Evolutionary conservation across 2,797 vertebrate genomes (phyloP).

Genomic region (Microcaecilia unicolor): DNA sequence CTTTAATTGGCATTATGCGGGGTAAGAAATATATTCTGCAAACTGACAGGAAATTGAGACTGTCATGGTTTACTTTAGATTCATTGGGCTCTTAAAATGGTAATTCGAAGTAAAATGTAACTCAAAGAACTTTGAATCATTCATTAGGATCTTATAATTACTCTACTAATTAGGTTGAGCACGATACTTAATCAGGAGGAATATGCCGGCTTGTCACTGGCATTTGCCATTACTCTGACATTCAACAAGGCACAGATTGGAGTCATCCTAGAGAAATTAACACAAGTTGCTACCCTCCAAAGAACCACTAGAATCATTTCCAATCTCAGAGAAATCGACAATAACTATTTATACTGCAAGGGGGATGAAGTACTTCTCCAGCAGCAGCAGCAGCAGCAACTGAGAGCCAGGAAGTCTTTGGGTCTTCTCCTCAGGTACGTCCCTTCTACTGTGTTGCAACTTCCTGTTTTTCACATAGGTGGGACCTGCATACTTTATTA

Average conservation of each 20-base stretch:
- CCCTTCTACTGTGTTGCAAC: too few relatives aligned
- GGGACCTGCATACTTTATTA: too few relatives aligned
- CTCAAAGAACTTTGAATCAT: conserved; percentile 64
- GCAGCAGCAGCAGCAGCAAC: too few relatives aligned
- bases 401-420: too few relatives aligned
- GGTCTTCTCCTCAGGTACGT: too few relatives aligned
- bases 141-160: conserved; percentile 89
- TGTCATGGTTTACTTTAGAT: conserved; percentile 14
- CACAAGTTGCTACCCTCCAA: conserved; percentile 25
- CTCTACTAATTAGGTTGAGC: conserved; percentile 83
- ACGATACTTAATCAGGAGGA: conserved; percentile 67
- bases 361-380: too few relatives aligned
- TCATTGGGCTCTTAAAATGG: conserved; percentile 40
- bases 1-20: neutral
- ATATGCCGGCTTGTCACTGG: conserved; percentile 59
- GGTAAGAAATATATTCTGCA: conserved; percentile 4
- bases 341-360: conserved; percentile 16
- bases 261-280: conserved; percentile 34
- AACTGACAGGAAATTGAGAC: conserved; percentile 9
- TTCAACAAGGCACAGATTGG: conserved; percentile 50
- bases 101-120: conserved; percentile 58
- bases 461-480: too few relatives aligned
- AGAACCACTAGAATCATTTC: conserved; percentile 11
- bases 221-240: conserved; percentile 58
- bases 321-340: conserved; percentile 12